A percentile compares a stretch with the other conserved stretches of the same genome.
phyloP scores from a whole-genome alignment of 2,888 invertebrate genomes.

The Mimumesa dahlbomi region DNA sequence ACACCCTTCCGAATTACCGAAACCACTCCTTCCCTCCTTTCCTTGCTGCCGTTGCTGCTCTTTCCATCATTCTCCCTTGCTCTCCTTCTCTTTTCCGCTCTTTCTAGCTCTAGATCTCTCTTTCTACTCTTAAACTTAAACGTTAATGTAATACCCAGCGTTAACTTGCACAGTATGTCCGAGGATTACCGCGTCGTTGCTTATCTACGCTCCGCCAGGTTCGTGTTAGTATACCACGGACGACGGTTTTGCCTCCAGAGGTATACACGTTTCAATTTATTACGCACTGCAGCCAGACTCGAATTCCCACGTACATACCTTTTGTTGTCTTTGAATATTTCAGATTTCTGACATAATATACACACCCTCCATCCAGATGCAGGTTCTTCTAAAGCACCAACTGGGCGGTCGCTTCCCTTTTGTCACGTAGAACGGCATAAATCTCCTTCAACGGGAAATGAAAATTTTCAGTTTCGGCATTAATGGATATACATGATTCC shows the following conservation, averaged over 20 bases:
- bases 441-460: constrained; percentile 14
- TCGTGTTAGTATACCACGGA: constrained; percentile 64
- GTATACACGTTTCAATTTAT: constrained; percentile 76
- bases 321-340: constrained; percentile 49
- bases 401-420: constrained; percentile 40
- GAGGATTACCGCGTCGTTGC: constrained; percentile 78
- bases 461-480: neutral
- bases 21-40: constrained; percentile 1
- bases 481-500: neutral
- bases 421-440: constrained; percentile 44
- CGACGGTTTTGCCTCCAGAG: constrained; percentile 61
- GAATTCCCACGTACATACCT: constrained; percentile 46
- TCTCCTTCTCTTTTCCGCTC: constrained; percentile 5
- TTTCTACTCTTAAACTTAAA: constrained; percentile 32
- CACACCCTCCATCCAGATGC: constrained; percentile 40
- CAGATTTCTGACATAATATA: constrained; percentile 48
- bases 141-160: constrained; percentile 72
- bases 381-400: no score
- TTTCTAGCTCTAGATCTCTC: neutral
- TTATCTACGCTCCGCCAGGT: constrained; percentile 74
- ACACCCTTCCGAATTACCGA: constrained; percentile 29
- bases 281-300: constrained; percentile 57
- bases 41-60: constrained; percentile 1
- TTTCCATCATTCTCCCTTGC: neutral
- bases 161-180: constrained; percentile 77